Evolutionary conservation across 2,113 vertebrate species (phyloP).

Genomic region (Cochlearius cochlearius): DNA sequence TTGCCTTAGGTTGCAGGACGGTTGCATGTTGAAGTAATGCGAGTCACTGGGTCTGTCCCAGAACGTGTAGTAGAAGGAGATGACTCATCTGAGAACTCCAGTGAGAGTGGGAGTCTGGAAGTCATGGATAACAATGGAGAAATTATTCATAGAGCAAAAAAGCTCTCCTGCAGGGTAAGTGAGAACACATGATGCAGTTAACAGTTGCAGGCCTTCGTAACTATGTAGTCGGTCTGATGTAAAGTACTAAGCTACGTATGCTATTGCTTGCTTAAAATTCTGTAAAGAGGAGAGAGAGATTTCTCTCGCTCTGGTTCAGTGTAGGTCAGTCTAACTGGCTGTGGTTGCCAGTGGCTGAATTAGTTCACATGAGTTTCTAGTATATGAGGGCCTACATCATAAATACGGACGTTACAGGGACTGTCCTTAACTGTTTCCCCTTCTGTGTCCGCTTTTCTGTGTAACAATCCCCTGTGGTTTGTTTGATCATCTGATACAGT

Average conservation of each 20-base stretch:
- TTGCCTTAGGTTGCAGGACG: constrained; percentile 87
- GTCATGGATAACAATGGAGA: constrained; percentile 90
- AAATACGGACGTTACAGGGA: neutral
- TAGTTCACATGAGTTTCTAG: neutral
- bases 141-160: constrained; percentile 87
- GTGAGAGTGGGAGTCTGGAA: constrained; percentile 91
- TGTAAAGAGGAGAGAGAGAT: neutral
- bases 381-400: neutral
- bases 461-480: neutral
- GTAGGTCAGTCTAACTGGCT: neutral
- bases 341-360: neutral
- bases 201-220: neutral
- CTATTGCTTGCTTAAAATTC: neutral
- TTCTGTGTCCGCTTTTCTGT: too few species aligned
- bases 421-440: too few species aligned
- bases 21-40: constrained; percentile 91
- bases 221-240: neutral
- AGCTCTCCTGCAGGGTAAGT: constrained; percentile 90
- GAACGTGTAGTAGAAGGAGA: constrained; percentile 87
- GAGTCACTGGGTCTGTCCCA: constrained; percentile 85
- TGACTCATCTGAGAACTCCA: constrained; percentile 96
- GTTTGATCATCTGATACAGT: neutral
- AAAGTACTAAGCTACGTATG: neutral
- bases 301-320: neutral
- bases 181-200: neutral